A percentile compares a stretch with the other conserved stretches of the same genome.
Conservation (phyloP, 1,140 invertebrate genomes). For the Philaenus spumarius region DNA sequence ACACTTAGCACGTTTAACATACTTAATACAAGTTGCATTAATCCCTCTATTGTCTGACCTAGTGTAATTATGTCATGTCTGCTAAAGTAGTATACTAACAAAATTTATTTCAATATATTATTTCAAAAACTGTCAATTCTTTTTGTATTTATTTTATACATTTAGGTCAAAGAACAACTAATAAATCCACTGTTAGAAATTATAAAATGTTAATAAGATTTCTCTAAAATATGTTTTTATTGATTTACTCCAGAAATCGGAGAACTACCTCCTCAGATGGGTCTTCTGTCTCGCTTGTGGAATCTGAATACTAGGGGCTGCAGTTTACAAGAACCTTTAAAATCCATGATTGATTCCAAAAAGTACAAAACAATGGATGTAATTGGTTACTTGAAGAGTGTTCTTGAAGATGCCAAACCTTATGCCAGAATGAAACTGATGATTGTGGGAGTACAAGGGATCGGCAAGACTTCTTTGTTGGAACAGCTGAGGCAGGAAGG, state of each 20-base stretch:
- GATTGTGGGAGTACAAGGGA: constrained; percentile 92
- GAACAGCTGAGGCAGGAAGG: constrained; percentile 84
- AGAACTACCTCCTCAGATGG: constrained; percentile 91
- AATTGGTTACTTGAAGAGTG: constrained; percentile 88
- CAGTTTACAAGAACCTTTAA: constrained; percentile 78
- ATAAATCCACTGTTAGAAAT: neutral
- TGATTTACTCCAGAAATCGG: constrained; percentile 54
- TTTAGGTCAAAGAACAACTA: too few relatives aligned
- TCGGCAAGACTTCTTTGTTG: constrained; percentile 90
- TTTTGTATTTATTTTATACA: too few relatives aligned
- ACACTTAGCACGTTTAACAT: too few relatives aligned
- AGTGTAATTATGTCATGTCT: too few relatives aligned
- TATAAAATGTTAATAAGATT: neutral
- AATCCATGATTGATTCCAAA: constrained; percentile 86
- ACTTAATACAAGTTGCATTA: too few relatives aligned
- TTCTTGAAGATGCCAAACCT: constrained; percentile 82
- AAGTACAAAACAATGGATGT: constrained; percentile 96
- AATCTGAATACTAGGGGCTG: constrained; percentile 92
- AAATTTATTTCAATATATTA: neutral
- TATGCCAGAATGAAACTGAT: constrained; percentile 97
- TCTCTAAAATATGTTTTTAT: constrained; percentile 6
- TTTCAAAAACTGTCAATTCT: too few relatives aligned
- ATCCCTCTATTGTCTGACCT: too few relatives aligned
- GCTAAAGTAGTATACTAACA: neutral
- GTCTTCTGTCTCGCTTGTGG: constrained; percentile 87